Conservation (phyloP, 1,140 invertebrate species). For the Lepidurus packardi region DNA sequence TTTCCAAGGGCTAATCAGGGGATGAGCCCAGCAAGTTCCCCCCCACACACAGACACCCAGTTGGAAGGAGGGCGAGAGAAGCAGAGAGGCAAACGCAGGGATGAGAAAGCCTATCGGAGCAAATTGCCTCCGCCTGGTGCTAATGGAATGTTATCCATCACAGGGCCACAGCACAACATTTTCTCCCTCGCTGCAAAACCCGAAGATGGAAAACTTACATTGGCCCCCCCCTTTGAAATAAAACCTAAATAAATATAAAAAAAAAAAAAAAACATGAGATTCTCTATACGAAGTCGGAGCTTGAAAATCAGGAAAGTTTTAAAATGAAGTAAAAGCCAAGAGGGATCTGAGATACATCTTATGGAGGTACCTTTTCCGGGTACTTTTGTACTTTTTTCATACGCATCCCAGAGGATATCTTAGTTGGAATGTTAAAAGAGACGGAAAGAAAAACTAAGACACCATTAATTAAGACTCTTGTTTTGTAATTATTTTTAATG, state of each 20-base stretch:
- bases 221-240: background rate
- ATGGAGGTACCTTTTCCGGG: too few relatives aligned
- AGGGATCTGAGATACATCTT: too few relatives aligned
- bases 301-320: background rate
- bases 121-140: slow-evolving; percentile 17
- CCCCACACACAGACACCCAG: background rate
- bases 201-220: background rate
- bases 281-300: too few relatives aligned
- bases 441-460: too few relatives aligned
- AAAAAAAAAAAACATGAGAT: background rate
- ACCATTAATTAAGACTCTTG: too few relatives aligned
- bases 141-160: slow-evolving; percentile 19
- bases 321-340: too few relatives aligned
- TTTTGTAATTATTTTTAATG: too few relatives aligned
- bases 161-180: background rate
- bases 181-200: background rate
- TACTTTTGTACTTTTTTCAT: too few relatives aligned
- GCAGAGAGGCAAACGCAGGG: background rate
- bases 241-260: background rate
- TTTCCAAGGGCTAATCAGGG: slow-evolving; percentile 10
- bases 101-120: slow-evolving; percentile 3
- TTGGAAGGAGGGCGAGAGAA: too few relatives aligned
- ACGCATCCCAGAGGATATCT: too few relatives aligned
- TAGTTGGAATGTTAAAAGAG: too few relatives aligned
- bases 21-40: background rate